These are phyloP conservation scores for Microcebus jonahi DNA, from an alignment of 2,113 vertebrate genomes.

Conservation along the genomic window DNA sequence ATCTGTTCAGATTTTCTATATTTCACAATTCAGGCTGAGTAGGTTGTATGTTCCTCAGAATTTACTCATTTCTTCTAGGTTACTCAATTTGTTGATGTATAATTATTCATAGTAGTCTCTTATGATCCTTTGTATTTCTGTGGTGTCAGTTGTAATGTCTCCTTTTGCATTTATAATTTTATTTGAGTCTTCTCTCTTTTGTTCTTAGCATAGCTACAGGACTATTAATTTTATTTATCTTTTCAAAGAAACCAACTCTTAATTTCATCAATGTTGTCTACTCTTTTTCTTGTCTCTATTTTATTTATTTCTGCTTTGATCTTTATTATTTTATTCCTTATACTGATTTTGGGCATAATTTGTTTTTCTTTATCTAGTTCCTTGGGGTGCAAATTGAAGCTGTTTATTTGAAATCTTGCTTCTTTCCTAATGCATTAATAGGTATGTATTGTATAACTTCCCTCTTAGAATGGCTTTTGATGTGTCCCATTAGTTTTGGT, in stretches of 20 bases:
- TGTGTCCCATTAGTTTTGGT: background rate
- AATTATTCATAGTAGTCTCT: background rate
- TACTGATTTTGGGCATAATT: background rate
- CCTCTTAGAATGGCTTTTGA: background rate
- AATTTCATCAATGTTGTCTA: background rate
- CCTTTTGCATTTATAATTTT: background rate
- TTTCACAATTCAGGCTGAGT: background rate
- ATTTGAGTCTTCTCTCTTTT: background rate
- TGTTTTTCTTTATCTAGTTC: background rate
- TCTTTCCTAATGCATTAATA: background rate
- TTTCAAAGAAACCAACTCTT: background rate
- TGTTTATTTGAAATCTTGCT: background rate
- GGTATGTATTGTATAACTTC: background rate
- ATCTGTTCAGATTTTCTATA: background rate
- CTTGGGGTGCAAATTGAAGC: background rate
- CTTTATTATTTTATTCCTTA: background rate
- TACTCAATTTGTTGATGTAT: background rate
- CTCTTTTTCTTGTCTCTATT: background rate
- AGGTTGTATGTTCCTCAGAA: background rate
- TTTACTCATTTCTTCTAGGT: background rate
- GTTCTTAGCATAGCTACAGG: background rate
- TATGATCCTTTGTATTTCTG: background rate
- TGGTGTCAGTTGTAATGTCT: background rate
- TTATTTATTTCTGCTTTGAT: background rate
- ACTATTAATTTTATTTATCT: background rate